Percentiles rank a stretch among this genome's conserved stretches.
Evolutionary conservation across 2,888 invertebrate genomes (phyloP).

Genomic region (Drosophila quasianomalipes): DNA sequence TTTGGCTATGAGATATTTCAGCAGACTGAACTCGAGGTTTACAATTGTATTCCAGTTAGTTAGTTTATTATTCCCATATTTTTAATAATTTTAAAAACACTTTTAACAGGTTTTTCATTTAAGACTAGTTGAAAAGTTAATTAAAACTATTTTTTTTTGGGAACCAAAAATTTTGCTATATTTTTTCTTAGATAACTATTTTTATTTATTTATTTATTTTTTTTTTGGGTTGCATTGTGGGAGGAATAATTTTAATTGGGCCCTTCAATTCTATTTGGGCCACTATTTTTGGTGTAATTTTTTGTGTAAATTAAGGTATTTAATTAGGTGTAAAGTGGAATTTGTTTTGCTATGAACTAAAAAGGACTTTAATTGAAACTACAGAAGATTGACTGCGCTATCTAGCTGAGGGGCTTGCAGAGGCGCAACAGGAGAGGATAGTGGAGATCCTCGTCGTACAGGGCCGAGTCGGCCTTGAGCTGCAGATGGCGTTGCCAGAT

Average conservation of each 20-base stretch:
- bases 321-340: constrained; percentile 77
- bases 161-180: constrained; percentile 22
- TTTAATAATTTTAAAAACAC: background rate
- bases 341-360: constrained; percentile 79
- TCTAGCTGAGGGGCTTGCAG: constrained; percentile 75
- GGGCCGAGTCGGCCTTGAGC: constrained; percentile 86
- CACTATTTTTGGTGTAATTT: constrained; percentile 9
- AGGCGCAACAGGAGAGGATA: constrained; percentile 90
- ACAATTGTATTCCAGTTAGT: background rate
- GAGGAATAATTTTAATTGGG: constrained; percentile 58
- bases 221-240: constrained; percentile 28
- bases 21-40: background rate
- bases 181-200: constrained; percentile 5
- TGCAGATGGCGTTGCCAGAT: constrained; percentile 90
- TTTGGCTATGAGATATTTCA: background rate
- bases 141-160: background rate
- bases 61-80: background rate
- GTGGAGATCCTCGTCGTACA: constrained; percentile 90
- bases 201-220: background rate
- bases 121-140: background rate
- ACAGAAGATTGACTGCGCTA: constrained; percentile 6
- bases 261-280: constrained; percentile 8
- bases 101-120: background rate
- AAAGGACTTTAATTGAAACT: constrained; percentile 61
- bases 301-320: constrained; percentile 24